Percentiles rank a stretch among this genome's conserved stretches.
Evolutionary conservation across 1,140 invertebrate species (phyloP).

Genomic region (Aphelenchoides avenae): DNA sequence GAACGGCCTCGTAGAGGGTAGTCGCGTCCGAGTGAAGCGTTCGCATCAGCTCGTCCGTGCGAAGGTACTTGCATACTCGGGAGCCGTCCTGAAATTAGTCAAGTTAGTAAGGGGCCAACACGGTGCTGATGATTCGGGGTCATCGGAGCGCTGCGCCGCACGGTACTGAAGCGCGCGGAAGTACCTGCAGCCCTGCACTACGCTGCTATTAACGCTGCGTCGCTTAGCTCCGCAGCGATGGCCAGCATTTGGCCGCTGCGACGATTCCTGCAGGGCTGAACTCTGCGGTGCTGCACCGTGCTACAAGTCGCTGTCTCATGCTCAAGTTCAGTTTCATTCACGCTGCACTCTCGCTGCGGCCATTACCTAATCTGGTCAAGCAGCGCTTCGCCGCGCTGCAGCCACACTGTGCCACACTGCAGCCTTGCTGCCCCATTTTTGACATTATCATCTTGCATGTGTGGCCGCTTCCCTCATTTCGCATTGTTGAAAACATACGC

Average conservation of each 20-base stretch:
- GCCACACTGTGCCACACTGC: no score
- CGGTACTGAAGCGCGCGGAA: not conserved
- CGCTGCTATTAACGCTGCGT: not conserved
- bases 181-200: not conserved
- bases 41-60: conserved; percentile 79
- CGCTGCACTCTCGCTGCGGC: no score
- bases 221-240: not conserved
- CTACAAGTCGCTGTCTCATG: no score
- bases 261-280: not conserved
- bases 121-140: not conserved
- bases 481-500: no score
- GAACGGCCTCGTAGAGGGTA: conserved; percentile 84
- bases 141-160: not conserved
- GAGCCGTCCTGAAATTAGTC: conserved; percentile 73
- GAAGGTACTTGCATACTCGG: conserved; percentile 80
- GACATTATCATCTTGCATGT: no score
- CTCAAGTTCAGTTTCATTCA: no score
- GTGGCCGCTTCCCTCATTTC: no score
- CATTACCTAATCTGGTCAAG: no score
- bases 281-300: no score
- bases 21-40: conserved; percentile 74
- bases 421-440: no score
- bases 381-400: no score
- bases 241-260: not conserved
- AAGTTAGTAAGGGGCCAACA: not conserved